A percentile compares a stretch with the other conserved stretches of the same genome.
These are phyloP conservation scores for Chelonoidis abingdonii DNA, from an alignment of 2,113 vertebrate genomes.

Conservation along the genomic window DNA sequence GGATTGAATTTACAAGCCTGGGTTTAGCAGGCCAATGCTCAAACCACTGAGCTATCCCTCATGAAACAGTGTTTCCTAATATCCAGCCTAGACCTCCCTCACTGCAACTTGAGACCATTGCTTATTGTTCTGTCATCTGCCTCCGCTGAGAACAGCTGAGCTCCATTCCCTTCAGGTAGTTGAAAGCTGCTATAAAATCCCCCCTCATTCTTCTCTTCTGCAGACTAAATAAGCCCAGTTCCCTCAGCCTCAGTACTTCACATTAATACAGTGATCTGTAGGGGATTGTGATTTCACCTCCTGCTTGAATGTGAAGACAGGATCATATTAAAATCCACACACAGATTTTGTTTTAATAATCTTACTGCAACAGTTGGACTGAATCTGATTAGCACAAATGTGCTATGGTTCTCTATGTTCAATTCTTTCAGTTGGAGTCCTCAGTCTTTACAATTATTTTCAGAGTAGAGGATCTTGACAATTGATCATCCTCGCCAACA, in stretches of 20 bases:
- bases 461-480: not conserved
- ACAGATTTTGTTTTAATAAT: not conserved
- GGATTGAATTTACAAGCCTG: no score
- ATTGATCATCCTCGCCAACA: not conserved
- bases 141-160: no score
- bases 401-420: not conserved
- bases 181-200: no score
- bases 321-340: not conserved
- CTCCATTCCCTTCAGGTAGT: no score
- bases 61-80: no score
- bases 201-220: no score
- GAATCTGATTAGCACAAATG: not conserved
- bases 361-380: slow-evolving; percentile 2
- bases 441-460: not conserved
- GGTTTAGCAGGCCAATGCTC: no score
- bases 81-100: no score
- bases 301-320: not conserved
- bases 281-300: not conserved
- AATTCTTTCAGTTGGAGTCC: not conserved
- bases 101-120: no score
- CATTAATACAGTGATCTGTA: not conserved
- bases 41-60: no score
- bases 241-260: not conserved
- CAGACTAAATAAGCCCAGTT: no score
- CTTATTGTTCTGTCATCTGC: no score